Evolutionary conservation across 2,888 invertebrate genomes (phyloP), one percentile per base, ranked within the genome.

Genomic region (Drosophila anomalipes): DNA sequence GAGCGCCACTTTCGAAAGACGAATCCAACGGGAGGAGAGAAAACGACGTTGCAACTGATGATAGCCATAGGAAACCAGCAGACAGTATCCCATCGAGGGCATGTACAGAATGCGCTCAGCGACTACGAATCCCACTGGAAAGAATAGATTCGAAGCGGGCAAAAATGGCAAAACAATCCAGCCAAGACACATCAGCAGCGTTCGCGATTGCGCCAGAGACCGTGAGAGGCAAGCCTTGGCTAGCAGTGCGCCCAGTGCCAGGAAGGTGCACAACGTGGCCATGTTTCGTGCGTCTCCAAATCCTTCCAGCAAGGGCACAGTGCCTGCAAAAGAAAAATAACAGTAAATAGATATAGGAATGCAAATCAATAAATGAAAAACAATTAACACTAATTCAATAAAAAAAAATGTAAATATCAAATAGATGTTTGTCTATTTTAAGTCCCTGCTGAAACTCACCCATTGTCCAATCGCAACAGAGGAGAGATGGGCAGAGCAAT

Each of bases 391-490:
- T 16, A 16, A 47, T 47, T 5, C 12, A 41, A 41, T 41, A 10
- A 2, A 41, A n/a, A 35, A 9, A 39, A 19, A 39, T 39, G 9
- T 39, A 7, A 19, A 7, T 39, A 19, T 39, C 7, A 22, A 26
- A 26, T 28, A 28, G 1, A 49, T 4, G 4, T 16, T 19, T 28
- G 1, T 9, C 49, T 16, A 47, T 14, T 47, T 47, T 14, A 30
- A 51, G 19, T 10, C 51, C 12, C 12, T 30, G 26, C n/a, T 14
- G 6, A 19, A 4, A 51, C 92, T 91, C 41, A 93, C 93, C 99
- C 99, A 99, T 99, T 54, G 99, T 99, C 99, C 99, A 99, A 94
- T 99, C 99, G 94, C 99, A 99, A 94, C 99, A 99, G 66, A 99
- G 95, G 83, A 97, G 96, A 83, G 97, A 97, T 3, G 99, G 99